phyloP scores from a whole-genome alignment of 2,797 vertebrate species.

The Poliocrania exsul region DNA sequence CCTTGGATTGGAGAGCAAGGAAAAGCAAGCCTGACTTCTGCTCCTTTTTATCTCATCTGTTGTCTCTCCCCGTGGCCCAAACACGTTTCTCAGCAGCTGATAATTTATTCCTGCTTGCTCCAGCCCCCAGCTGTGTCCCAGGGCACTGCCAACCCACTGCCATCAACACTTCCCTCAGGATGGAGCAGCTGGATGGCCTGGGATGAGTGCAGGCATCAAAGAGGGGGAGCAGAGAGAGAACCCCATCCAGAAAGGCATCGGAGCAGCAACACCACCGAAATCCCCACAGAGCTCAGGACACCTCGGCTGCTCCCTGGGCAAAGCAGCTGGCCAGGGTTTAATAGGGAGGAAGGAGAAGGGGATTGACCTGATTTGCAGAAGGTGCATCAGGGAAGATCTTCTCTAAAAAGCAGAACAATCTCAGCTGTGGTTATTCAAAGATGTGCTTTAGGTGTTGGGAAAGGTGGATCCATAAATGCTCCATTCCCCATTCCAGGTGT shows the following conservation, averaged over 20 bases:
- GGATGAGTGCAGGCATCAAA: neutral
- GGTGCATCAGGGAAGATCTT: neutral
- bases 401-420: no score
- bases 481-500: rapidly evolving
- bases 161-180: neutral
- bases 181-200: neutral
- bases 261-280: neutral
- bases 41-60: neutral
- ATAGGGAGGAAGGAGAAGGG: neutral
- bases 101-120: neutral
- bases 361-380: neutral
- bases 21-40: neutral
- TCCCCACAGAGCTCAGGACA: neutral
- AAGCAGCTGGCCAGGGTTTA: neutral
- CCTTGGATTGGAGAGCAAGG: neutral
- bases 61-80: neutral
- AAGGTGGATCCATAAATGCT: neutral
- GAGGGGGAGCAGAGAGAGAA: neutral
- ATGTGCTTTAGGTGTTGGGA: neutral
- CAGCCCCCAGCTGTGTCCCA: neutral
- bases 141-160: neutral
- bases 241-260: neutral
- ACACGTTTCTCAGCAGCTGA: neutral
- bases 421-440: neutral
- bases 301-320: neutral